Conservation (phyloP, 2,113 vertebrate genomes). For the Alouatta palliata region DNA sequence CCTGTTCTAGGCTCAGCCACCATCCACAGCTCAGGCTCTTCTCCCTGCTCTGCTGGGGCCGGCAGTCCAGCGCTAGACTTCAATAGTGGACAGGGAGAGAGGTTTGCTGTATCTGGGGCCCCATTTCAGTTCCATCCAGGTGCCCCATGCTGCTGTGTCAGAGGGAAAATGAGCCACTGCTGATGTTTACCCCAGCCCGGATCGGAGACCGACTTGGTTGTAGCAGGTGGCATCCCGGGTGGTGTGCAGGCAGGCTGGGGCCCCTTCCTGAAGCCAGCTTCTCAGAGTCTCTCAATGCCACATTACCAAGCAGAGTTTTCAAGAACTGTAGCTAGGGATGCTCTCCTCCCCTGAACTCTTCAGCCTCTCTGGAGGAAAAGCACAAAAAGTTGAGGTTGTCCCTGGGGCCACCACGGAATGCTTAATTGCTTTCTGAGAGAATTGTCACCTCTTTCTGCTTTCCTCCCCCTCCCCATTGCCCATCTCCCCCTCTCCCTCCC, state of each 20-base stretch:
- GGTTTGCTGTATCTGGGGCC: neutral
- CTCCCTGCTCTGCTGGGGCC: neutral
- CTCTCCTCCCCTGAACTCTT: neutral
- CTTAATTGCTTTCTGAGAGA: conserved; percentile 74
- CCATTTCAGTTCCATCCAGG: neutral
- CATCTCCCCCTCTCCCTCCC: neutral
- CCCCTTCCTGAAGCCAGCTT: neutral
- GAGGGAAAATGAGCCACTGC: neutral
- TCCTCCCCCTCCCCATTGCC: neutral
- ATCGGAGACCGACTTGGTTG: fast-evolving
- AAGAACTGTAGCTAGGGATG: neutral
- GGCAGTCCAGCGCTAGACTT: neutral
- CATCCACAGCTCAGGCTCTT: neutral
- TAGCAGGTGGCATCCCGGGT: fast-evolving
- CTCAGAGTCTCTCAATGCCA: neutral
- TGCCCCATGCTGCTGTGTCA: neutral
- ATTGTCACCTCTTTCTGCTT: conserved; percentile 46
- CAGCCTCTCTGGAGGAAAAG: neutral
- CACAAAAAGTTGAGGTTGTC: conserved; percentile 21
- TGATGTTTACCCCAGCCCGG: fast-evolving
- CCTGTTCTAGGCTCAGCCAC: neutral
- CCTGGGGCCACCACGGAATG: conserved; percentile 35
- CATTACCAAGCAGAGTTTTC: neutral
- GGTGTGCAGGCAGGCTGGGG: fast-evolving
- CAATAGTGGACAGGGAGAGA: neutral